A percentile compares a stretch with the other conserved stretches of the same genome.
phyloP scores from a whole-genome alignment of 2,113 vertebrate genomes.

The Zonotrichia leucophrys region DNA sequence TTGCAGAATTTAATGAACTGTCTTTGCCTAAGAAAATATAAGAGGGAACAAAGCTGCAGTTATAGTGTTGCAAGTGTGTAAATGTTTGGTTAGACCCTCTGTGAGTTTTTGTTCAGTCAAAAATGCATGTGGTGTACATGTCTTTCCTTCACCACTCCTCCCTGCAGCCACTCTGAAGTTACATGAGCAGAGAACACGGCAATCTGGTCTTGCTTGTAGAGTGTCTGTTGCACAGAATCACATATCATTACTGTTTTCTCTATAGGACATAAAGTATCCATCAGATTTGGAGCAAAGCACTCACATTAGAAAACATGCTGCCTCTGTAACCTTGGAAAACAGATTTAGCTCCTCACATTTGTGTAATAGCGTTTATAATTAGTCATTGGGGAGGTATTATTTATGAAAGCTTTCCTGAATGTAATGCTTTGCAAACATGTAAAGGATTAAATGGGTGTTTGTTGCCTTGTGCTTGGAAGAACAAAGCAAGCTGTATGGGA shows the following conservation, averaged over 20 bases:
- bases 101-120: neutral
- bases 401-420: slow-evolving; percentile 28
- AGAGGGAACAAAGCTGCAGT: neutral
- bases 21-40: neutral
- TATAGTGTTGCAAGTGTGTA: neutral
- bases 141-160: neutral
- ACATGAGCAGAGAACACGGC: neutral
- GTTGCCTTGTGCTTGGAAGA: neutral
- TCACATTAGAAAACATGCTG: neutral
- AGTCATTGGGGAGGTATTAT: neutral
- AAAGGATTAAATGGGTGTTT: neutral
- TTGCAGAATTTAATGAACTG: neutral
- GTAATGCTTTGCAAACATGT: neutral
- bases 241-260: slow-evolving; percentile 1
- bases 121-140: neutral
- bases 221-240: neutral
- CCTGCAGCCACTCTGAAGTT: neutral
- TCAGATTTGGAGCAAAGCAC: neutral
- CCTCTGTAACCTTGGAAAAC: slow-evolving; percentile 2
- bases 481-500: neutral
- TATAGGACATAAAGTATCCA: neutral
- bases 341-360: slow-evolving; percentile 8
- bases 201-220: neutral
- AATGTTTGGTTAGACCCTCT: neutral
- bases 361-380: slow-evolving; percentile 8